Conservation (phyloP, 2,113 vertebrate genomes). For the Sorex fumeus region DNA sequence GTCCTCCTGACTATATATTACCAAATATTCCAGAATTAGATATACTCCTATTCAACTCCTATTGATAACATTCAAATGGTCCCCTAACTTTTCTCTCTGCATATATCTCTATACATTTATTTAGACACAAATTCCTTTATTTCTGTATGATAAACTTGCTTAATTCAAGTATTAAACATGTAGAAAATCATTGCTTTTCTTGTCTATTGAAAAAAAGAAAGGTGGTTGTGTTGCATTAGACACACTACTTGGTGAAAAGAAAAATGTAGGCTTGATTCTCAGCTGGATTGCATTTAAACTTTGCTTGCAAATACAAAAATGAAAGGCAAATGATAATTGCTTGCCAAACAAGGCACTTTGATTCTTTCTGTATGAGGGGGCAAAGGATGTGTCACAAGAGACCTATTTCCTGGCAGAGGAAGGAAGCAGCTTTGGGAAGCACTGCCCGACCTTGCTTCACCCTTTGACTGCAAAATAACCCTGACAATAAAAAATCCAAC, state of each 20-base stretch:
- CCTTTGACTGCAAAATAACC: not conserved
- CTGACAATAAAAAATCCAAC: not conserved
- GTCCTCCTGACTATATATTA: not conserved
- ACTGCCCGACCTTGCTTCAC: not conserved
- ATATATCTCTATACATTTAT: not conserved
- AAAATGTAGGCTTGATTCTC: not conserved
- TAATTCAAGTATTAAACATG: constrained; percentile 18
- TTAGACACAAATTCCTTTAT: constrained; percentile 10
- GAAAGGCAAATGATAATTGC: constrained; percentile 3
- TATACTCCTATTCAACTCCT: not conserved
- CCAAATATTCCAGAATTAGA: constrained; percentile 12
- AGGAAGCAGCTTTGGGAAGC: not conserved
- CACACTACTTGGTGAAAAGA: not conserved
- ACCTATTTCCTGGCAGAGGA: not conserved
- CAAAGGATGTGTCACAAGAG: not conserved
- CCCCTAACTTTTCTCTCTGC: not conserved
- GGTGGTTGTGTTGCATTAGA: not conserved
- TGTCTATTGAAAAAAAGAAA: constrained; percentile 2
- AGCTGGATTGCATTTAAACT: constrained; percentile 40
- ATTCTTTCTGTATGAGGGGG: not conserved
- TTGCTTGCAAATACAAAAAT: constrained; percentile 38
- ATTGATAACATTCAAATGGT: not conserved
- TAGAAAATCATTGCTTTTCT: not conserved
- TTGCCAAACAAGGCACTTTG: not conserved
- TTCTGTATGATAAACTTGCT: constrained; percentile 41